Conservation (phyloP, 2,797 vertebrate species). For the Sebastes variabilis region DNA sequence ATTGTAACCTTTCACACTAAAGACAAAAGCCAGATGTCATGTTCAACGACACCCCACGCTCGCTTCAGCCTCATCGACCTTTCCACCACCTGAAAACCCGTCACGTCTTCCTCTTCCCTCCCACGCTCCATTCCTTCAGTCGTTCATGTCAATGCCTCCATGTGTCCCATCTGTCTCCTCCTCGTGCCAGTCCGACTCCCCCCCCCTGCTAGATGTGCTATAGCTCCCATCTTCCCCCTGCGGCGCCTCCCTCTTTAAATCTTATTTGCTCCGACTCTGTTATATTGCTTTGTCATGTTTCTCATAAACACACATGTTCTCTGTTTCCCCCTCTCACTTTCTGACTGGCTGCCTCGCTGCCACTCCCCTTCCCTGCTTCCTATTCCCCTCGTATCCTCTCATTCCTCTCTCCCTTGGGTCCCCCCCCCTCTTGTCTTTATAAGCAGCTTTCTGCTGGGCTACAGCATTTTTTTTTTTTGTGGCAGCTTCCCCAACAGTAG, state of each 20-base stretch:
- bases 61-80: neutral
- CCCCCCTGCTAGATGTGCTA: neutral
- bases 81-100: neutral
- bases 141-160: slow-evolving; percentile 26
- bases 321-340: neutral
- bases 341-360: neutral
- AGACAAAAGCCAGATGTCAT: no score
- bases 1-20: no score
- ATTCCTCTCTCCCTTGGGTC: neutral
- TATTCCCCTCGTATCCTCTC: neutral
- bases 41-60: neutral
- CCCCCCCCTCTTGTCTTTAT: slow-evolving; percentile 4
- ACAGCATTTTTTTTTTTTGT: neutral
- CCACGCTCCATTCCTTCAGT: slow-evolving; percentile 18
- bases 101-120: neutral
- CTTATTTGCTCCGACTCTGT: slow-evolving; percentile 15
- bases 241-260: slow-evolving; percentile 14
- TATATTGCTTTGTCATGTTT: slow-evolving; percentile 33
- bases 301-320: slow-evolving; percentile 1
- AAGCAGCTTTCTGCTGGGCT: slow-evolving; percentile 38
- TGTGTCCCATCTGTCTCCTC: slow-evolving; percentile 49
- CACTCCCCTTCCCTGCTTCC: neutral
- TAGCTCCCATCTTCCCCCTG: slow-evolving; percentile 11
- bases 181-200: slow-evolving; percentile 7
- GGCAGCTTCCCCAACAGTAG: slow-evolving; percentile 27